Percentiles rank a stretch among this genome's conserved stretches.
Evolutionary conservation across 1,140 invertebrate genomes (phyloP).

Genomic region (Drosophila persimilis): DNA sequence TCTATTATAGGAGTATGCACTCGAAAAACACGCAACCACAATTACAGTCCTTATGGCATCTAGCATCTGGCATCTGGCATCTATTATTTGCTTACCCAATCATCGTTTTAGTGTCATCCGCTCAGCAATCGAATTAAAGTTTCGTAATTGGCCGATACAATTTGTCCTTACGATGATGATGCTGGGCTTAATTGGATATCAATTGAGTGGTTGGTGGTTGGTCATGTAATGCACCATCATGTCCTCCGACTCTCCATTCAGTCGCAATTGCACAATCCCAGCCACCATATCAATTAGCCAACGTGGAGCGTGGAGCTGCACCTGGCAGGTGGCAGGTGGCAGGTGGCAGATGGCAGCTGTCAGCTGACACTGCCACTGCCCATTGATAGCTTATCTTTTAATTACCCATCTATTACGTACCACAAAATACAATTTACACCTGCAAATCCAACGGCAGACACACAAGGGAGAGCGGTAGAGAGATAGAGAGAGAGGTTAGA

Average conservation of each 20-base stretch:
- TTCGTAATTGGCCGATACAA: slow-evolving; percentile 4
- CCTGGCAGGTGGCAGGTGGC: slow-evolving; percentile 12
- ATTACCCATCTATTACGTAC: slow-evolving; percentile 43
- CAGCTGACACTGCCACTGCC: slow-evolving; percentile 1
- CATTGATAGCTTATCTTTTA: slow-evolving; percentile 52
- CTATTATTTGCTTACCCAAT: neutral
- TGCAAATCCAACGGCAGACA: slow-evolving; percentile 33
- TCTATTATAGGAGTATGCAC: too few species aligned
- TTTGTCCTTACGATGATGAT: neutral
- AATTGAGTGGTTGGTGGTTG: slow-evolving; percentile 27
- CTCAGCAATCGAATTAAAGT: slow-evolving; percentile 24
- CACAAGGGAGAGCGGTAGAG: too few species aligned
- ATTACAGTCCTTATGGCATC: neutral
- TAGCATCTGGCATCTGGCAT: slow-evolving; percentile 2
- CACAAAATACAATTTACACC: slow-evolving; percentile 43
- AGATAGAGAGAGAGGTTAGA: too few species aligned
- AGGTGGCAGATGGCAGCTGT: neutral
- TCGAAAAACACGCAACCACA: neutral
- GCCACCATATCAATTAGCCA: slow-evolving; percentile 33
- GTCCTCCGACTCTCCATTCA: slow-evolving; percentile 16
- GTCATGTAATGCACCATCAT: slow-evolving; percentile 27
- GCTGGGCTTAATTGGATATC: slow-evolving; percentile 36
- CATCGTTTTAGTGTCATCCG: slow-evolving; percentile 3
- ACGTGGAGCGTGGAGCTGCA: too few species aligned
- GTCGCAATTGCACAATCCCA: slow-evolving; percentile 53